Conservation (phyloP, 2,888 invertebrate genomes). For the Agrilus biguttatus region DNA sequence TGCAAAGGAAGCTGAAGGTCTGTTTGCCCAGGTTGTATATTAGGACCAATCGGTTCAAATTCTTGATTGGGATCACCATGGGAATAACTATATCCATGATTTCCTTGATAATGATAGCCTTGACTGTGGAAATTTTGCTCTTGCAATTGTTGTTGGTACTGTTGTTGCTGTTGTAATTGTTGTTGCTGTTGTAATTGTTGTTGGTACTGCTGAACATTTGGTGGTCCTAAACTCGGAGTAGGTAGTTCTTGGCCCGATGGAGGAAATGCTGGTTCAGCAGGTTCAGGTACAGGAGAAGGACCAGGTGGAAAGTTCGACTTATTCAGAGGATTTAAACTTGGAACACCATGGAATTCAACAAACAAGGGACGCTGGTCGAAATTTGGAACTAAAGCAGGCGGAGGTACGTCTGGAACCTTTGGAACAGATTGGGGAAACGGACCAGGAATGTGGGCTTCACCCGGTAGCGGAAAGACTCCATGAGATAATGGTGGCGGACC, state of each 20-base stretch:
- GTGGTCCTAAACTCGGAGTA: constrained; percentile 2
- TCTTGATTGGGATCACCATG: neutral
- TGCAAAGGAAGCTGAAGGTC: constrained; percentile 24
- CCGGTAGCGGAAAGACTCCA: neutral
- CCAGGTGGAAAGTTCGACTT: neutral
- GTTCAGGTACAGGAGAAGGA: constrained; percentile 3
- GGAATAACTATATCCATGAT: constrained; percentile 1
- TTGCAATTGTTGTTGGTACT: constrained; percentile 2
- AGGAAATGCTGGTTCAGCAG: constrained; percentile 6
- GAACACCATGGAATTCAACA: constrained; percentile 6
- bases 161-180: neutral
- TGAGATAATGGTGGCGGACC: constrained; percentile 1
- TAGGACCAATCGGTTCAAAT: constrained; percentile 6
- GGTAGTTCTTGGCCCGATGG: constrained; percentile 6
- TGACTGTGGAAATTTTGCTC: constrained; percentile 3
- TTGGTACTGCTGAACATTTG: constrained; percentile 1
- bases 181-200: constrained; percentile 1
- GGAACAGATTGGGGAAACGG: neutral
- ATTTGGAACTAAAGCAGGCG: neutral
- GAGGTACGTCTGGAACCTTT: neutral
- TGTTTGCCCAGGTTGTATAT: constrained; percentile 23
- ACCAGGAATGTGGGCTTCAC: neutral
- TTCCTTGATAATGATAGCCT: constrained; percentile 2
- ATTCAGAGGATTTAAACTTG: constrained; percentile 1
- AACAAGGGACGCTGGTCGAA: constrained; percentile 2